A percentile compares a stretch with the other conserved stretches of the same genome.
These are phyloP conservation scores for Hypotaenidia okinawae DNA, from an alignment of 2,797 vertebrate genomes.

Conservation along the genomic window DNA sequence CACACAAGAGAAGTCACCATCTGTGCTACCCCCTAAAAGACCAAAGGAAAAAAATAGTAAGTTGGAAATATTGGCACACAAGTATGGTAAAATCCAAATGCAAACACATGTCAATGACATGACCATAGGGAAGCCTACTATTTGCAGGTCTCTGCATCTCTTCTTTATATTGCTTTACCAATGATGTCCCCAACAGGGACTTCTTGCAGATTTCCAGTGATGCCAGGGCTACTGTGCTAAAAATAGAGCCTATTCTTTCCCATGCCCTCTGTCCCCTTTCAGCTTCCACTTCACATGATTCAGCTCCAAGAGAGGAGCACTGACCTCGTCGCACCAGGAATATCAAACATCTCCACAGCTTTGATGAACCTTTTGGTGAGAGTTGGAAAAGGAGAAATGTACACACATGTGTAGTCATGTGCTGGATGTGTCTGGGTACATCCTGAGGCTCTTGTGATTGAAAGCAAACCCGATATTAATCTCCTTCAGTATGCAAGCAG, in stretches of 20 bases:
- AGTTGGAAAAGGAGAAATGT: slow-evolving; percentile 10
- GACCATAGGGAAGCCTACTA: neutral
- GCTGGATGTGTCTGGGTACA: neutral
- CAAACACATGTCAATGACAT: neutral
- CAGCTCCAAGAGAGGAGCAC: slow-evolving; percentile 27
- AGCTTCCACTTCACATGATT: slow-evolving; percentile 35
- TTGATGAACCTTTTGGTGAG: slow-evolving; percentile 38
- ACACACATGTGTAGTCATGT: neutral
- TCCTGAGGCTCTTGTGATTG: neutral
- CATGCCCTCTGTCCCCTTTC: slow-evolving; percentile 49
- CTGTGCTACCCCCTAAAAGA: neutral
- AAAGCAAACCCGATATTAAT: neutral
- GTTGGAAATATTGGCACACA: neutral
- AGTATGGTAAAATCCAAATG: neutral
- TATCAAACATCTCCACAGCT: slow-evolving; percentile 54
- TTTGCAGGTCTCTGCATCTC: neutral
- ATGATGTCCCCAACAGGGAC: neutral
- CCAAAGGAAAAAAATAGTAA: neutral
- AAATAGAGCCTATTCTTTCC: slow-evolving; percentile 52
- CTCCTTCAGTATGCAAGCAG: neutral
- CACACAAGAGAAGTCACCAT: neutral
- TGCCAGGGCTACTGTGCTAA: slow-evolving; percentile 31
- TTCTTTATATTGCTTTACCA: neutral
- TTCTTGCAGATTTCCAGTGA: neutral
- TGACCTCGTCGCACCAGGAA: slow-evolving; percentile 20